Conservation (phyloP, 2,888 invertebrate genomes). For the Drosophila bunnanda region DNA sequence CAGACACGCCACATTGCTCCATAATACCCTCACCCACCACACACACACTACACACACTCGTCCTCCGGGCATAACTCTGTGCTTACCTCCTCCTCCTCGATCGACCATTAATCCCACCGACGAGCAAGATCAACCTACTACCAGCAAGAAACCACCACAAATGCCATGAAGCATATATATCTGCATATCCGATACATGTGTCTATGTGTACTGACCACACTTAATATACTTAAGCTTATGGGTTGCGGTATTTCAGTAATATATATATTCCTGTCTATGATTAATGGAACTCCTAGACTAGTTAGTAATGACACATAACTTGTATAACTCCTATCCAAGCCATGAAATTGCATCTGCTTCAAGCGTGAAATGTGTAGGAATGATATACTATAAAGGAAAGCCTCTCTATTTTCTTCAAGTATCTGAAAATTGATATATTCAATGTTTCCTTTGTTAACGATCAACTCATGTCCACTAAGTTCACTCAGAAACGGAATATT, state of each 20-base stretch:
- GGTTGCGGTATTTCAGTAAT: slow-evolving; percentile 67
- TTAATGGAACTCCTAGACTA: slow-evolving; percentile 41
- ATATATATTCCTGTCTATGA: slow-evolving; percentile 28
- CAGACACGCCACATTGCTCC: slow-evolving; percentile 42
- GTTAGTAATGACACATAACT: slow-evolving; percentile 36
- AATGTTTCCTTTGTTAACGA: background rate
- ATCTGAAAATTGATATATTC: background rate
- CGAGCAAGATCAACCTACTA: slow-evolving; percentile 27
- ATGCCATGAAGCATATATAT: slow-evolving; percentile 38
- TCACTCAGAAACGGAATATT: background rate
- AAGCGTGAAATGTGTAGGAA: background rate
- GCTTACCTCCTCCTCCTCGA: slow-evolving; percentile 37
- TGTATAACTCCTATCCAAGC: slow-evolving; percentile 59
- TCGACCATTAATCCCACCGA: slow-evolving; percentile 40
- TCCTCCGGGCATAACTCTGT: slow-evolving; percentile 54
- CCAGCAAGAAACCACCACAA: slow-evolving; percentile 20
- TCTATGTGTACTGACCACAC: slow-evolving; percentile 67
- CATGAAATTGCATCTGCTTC: slow-evolving; percentile 73
- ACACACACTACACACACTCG: slow-evolving; percentile 26
- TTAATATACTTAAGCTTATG: slow-evolving; percentile 68
- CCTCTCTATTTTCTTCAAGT: background rate
- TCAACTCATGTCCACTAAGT: background rate
- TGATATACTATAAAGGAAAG: background rate
- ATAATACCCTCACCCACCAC: slow-evolving; percentile 26
- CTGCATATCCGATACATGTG: slow-evolving; percentile 33